phyloP scores from a whole-genome alignment of 2,888 invertebrate genomes.

The Protonemura montana region DNA sequence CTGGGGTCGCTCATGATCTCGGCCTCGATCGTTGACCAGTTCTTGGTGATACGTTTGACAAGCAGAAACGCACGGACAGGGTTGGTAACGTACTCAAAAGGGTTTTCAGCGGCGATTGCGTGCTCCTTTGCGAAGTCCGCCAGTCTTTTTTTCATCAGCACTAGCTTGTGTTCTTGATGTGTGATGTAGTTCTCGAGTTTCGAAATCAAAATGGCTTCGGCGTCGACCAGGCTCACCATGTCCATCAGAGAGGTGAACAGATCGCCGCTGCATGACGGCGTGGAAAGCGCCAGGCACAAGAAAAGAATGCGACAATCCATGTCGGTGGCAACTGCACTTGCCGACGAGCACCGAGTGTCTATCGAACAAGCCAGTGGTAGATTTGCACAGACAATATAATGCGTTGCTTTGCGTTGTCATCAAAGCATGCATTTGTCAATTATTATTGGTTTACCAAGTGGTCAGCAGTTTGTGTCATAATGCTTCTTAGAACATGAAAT shows the following conservation, averaged over 20 bases:
- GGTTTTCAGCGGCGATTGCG: neutral
- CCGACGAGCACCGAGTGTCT: too few relatives aligned
- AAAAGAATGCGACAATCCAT: neutral
- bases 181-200: neutral
- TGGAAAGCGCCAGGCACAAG: neutral
- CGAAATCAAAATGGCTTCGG: neutral
- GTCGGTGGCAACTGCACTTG: neutral
- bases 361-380: too few relatives aligned
- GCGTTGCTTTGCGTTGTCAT: too few relatives aligned
- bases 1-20: neutral
- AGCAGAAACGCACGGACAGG: neutral
- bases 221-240: neutral
- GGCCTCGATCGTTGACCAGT: conserved; percentile 8
- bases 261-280: neutral
- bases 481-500: too few relatives aligned
- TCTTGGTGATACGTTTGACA: neutral
- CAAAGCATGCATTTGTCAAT: too few relatives aligned
- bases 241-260: neutral
- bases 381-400: too few relatives aligned
- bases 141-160: neutral
- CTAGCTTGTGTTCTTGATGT: neutral
- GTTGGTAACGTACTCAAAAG: neutral
- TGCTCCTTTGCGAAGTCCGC: neutral
- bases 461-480: too few relatives aligned
- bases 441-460: too few relatives aligned